phyloP scores from a whole-genome alignment of 1,140 invertebrate genomes.

The Drosophila persimilis region DNA sequence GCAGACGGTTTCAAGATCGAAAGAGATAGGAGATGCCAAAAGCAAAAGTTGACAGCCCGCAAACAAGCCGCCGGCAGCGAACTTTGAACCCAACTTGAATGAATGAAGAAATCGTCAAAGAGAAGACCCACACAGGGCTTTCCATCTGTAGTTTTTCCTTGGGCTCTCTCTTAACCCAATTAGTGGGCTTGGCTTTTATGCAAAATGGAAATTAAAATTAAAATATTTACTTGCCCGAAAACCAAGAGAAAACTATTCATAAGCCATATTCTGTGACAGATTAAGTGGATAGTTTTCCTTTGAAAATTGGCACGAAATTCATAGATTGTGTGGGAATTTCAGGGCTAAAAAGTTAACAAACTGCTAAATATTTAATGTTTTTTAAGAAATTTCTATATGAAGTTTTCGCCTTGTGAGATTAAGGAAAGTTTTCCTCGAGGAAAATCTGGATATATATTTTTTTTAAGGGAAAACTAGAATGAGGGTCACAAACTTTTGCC shows the following conservation, averaged over 20 bases:
- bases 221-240: constrained; percentile 56
- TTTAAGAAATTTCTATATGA: too few relatives aligned
- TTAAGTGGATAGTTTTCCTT: constrained; percentile 45
- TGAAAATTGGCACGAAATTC: constrained; percentile 33
- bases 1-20: constrained; percentile 36
- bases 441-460: too few relatives aligned
- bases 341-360: too few relatives aligned
- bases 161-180: constrained; percentile 40
- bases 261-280: constrained; percentile 39
- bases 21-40: constrained; percentile 20
- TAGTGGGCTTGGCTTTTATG: constrained; percentile 56
- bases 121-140: constrained; percentile 28
- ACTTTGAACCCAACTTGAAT: constrained; percentile 28
- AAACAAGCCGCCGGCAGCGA: constrained; percentile 22
- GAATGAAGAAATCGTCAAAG: constrained; percentile 31
- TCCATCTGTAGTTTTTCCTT: constrained; percentile 28
- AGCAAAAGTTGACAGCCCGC: constrained; percentile 58
- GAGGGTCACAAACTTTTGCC: too few relatives aligned
- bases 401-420: too few relatives aligned
- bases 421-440: too few relatives aligned
- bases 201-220: constrained; percentile 57
- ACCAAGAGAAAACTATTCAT: constrained; percentile 16
- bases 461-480: too few relatives aligned
- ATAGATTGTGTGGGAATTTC: too few relatives aligned
- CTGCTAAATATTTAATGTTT: constrained; percentile 5